These are phyloP conservation scores for Onychorhynchus coronatus DNA, from an alignment of 2,113 vertebrate species.

Conservation along the genomic window DNA sequence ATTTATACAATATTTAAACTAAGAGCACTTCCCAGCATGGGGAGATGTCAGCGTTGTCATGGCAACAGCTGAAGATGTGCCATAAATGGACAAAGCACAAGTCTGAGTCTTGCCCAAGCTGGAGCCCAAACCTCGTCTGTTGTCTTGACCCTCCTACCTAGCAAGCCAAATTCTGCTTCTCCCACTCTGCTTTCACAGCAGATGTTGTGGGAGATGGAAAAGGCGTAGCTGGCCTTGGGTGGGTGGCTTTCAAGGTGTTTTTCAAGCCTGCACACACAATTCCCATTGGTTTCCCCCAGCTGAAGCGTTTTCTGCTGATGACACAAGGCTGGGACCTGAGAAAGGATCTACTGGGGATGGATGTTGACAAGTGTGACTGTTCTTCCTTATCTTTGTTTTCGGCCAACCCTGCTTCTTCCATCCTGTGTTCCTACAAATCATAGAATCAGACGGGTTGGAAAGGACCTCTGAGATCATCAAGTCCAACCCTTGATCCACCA, in stretches of 20 bases:
- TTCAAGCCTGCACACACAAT: not conserved
- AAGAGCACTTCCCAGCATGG: not conserved
- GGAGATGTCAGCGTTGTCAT: conserved; percentile 56
- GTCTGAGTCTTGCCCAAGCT: not conserved
- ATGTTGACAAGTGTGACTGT: not conserved
- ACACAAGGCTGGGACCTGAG: not conserved
- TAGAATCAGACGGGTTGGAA: no score
- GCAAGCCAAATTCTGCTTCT: not conserved
- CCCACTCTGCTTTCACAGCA: not conserved
- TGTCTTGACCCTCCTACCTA: not conserved
- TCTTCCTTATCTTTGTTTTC: not conserved
- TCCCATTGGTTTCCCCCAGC: not conserved
- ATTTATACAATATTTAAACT: conserved; percentile 60
- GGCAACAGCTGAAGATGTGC: conserved; percentile 42
- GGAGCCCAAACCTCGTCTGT: not conserved
- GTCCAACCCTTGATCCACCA: no score
- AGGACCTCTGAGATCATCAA: no score
- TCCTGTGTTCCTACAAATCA: not conserved
- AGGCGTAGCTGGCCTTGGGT: not conserved
- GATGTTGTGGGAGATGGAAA: not conserved
- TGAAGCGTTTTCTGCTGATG: not conserved
- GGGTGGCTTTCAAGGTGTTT: not conserved
- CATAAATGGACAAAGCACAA: not conserved
- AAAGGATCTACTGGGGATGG: not conserved
- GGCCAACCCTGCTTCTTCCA: not conserved